phyloP scores from a whole-genome alignment of 2,888 invertebrate species.

The Brachylomia viminalis region DNA sequence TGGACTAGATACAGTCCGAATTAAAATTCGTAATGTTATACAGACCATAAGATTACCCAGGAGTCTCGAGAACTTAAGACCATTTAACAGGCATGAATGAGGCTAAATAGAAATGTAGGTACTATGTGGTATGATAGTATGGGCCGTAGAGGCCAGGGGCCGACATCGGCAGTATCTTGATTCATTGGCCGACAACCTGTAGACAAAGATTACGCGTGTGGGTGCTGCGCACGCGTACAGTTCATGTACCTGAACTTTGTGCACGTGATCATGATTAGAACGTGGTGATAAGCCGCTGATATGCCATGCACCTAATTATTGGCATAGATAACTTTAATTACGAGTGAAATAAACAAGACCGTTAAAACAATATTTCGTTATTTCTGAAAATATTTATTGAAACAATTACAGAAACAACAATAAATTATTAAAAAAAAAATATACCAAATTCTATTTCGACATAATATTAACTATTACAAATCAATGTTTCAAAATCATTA shows the following conservation, averaged over 20 bases:
- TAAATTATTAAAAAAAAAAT: slow-evolving; percentile 84
- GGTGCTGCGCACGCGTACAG: slow-evolving; percentile 26
- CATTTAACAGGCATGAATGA: not conserved
- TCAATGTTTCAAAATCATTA: slow-evolving; percentile 68
- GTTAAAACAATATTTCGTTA: slow-evolving; percentile 58
- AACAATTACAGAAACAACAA: slow-evolving; percentile 87
- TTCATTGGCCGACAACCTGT: slow-evolving; percentile 15
- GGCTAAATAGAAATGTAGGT: not conserved
- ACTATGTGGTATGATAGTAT: not conserved
- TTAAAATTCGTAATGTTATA: too few species aligned
- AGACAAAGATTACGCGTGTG: slow-evolving; percentile 40
- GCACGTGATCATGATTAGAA: slow-evolving; percentile 43
- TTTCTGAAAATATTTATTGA: slow-evolving; percentile 81
- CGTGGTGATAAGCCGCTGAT: slow-evolving; percentile 38
- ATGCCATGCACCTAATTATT: slow-evolving; percentile 36
- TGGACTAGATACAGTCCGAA: too few species aligned
- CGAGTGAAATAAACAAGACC: slow-evolving; percentile 25
- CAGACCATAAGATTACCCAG: too few species aligned
- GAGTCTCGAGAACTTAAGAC: too few species aligned
- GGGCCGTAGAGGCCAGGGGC: not conserved
- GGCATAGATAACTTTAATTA: slow-evolving; percentile 27
- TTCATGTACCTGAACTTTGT: slow-evolving; percentile 29
- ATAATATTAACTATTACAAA: slow-evolving; percentile 75
- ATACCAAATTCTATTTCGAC: slow-evolving; percentile 80
- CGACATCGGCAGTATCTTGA: slow-evolving; percentile 6